Conservation (phyloP, 1,140 invertebrate species). For the Venturia canescens region DNA sequence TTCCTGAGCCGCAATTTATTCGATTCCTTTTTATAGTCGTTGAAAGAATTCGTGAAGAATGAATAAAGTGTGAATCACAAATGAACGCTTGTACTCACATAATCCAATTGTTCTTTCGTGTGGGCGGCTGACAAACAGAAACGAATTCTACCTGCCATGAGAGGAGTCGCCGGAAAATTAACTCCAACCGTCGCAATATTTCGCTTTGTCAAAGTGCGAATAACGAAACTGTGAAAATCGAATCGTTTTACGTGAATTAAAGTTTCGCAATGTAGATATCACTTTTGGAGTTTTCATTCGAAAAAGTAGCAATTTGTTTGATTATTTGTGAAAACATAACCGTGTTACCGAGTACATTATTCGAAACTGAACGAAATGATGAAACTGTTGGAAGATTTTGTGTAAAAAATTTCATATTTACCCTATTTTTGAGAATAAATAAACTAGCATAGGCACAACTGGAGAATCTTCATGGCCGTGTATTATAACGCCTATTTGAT, state of each 20-base stretch:
- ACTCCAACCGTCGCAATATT: slow-evolving; percentile 97
- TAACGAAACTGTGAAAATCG: slow-evolving; percentile 83
- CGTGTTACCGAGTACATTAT: not conserved
- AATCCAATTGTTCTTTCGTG: slow-evolving; percentile 96
- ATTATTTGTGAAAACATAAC: not conserved
- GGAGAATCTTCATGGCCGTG: slow-evolving; percentile 98
- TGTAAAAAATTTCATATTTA: slow-evolving; percentile 7
- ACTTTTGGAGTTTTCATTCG: too few relatives aligned
- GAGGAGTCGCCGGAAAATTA: slow-evolving; percentile 98
- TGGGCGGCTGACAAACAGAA: slow-evolving; percentile 98
- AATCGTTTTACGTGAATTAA: not conserved
- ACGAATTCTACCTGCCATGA: slow-evolving; percentile 94
- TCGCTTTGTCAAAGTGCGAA: slow-evolving; percentile 87
- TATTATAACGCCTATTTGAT: slow-evolving; percentile 95
- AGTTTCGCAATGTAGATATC: not conserved
- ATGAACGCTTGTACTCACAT: slow-evolving; percentile 77
- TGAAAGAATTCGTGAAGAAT: too few relatives aligned
- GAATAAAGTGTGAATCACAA: slow-evolving; percentile 13
- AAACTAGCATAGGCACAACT: slow-evolving; percentile 96
- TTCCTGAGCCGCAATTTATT: too few relatives aligned
- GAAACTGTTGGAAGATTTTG: too few relatives aligned
- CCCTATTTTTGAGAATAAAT: slow-evolving; percentile 93
- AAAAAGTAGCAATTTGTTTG: not conserved
- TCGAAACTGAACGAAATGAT: not conserved
- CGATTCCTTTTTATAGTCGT: too few relatives aligned